Evolutionary conservation across 2,888 invertebrate species (phyloP).

Genomic region (Drosophila flavopinicola): DNA sequence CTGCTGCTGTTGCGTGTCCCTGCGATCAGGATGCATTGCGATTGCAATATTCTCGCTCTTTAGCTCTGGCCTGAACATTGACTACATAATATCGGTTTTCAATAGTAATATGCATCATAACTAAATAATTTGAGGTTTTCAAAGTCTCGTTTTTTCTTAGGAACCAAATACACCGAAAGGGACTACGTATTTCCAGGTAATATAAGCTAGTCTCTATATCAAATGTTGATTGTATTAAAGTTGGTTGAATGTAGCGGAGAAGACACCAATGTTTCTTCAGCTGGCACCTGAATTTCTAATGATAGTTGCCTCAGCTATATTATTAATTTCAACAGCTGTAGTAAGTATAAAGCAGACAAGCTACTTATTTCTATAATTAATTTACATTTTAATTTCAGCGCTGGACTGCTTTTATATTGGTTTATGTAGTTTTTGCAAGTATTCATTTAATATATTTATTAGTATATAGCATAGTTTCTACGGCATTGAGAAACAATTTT

Average conservation of each 20-base stretch:
- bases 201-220: neutral
- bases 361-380: neutral
- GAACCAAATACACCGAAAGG: neutral
- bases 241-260: neutral
- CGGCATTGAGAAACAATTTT: conserved; percentile 3
- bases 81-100: conserved; percentile 4
- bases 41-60: conserved; percentile 14
- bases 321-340: conserved; percentile 13
- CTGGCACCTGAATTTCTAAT: conserved; percentile 6
- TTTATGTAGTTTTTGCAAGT: neutral
- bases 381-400: neutral
- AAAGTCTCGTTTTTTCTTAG: neutral
- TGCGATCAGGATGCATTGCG: conserved; percentile 27
- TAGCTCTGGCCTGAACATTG: conserved; percentile 14
- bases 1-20: conserved; percentile 23
- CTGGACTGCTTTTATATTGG: neutral
- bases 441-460: conserved; percentile 11
- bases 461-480: conserved; percentile 2
- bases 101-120: conserved; percentile 6
- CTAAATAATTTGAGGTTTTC: neutral
- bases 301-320: neutral
- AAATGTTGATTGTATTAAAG: neutral
- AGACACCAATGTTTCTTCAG: neutral
- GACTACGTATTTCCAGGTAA: conserved; percentile 11
- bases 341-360: conserved; percentile 8